Evolutionary conservation across 30 jellyfish, hydroid and myxozoan species (phyloP).

Genomic region (Nemopilema nomurai): DNA sequence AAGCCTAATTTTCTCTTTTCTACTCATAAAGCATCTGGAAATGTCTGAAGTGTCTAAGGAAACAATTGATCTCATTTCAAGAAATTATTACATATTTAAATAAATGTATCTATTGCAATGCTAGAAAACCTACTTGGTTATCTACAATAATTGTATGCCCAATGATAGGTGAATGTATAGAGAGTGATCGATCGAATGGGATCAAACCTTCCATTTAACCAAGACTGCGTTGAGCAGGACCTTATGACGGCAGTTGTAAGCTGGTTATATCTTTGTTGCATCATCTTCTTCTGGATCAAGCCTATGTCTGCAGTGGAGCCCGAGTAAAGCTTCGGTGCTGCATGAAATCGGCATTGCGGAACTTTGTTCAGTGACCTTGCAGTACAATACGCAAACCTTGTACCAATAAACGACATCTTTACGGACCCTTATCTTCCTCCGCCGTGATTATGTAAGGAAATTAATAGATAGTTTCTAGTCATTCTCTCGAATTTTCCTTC

Average conservation of each 20-base stretch:
- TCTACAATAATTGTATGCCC: too few species aligned
- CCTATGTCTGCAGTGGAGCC: constrained; percentile 39
- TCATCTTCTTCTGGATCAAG: constrained; percentile 54
- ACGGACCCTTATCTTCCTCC: neutral
- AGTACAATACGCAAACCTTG: neutral
- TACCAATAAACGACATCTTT: constrained; percentile 18
- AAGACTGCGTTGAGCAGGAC: constrained; percentile 21
- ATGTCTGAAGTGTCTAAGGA: too few species aligned
- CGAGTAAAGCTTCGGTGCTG: constrained; percentile 7
- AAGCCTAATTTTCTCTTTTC: too few species aligned
- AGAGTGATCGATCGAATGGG: neutral
- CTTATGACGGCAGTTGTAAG: constrained; percentile 1
- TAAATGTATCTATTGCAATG: too few species aligned
- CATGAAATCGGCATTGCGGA: neutral
- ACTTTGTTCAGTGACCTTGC: neutral
- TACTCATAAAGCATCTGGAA: too few species aligned
- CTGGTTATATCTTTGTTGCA: constrained; percentile 47
- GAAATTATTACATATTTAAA: too few species aligned
- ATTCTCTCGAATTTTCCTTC: constrained; percentile 6
- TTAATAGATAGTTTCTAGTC: neutral
- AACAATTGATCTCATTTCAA: too few species aligned
- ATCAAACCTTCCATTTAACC: neutral
- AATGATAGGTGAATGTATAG: too few species aligned
- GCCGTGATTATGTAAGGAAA: neutral
- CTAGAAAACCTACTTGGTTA: too few species aligned